Evolutionary conservation across 2,113 vertebrate species (phyloP).

Genomic region (Platanista minor): DNA sequence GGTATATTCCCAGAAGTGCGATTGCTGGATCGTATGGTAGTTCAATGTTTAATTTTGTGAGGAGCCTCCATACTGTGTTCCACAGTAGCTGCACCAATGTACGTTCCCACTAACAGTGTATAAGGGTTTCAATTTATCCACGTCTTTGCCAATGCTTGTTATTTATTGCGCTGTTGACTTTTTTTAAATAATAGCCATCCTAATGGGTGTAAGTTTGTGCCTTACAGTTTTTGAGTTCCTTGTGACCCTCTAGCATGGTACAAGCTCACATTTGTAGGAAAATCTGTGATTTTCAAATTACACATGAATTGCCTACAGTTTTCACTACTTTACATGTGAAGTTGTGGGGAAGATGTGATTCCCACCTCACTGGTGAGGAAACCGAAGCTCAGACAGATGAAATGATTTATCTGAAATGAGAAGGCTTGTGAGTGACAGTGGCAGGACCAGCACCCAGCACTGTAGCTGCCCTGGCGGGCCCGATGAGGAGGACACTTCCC

Average conservation of each 20-base stretch:
- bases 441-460: accelerated
- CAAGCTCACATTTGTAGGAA: neutral
- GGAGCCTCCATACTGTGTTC: accelerated
- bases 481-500: accelerated
- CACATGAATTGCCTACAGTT: neutral
- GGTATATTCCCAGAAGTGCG: neutral
- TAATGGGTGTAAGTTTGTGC: neutral
- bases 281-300: neutral
- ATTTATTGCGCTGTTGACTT: neutral
- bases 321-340: neutral
- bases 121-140: neutral
- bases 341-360: neutral
- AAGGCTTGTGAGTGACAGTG: neutral
- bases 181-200: neutral
- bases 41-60: neutral
- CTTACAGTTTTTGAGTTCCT: neutral
- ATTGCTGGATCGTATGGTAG: neutral
- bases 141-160: neutral
- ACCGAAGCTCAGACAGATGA: neutral
- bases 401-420: neutral
- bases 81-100: neutral
- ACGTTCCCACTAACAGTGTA: neutral
- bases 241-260: neutral
- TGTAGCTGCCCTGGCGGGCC: neutral
- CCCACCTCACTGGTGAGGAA: neutral